A percentile compares a stretch with the other conserved stretches of the same genome.
Conservation (phyloP, 2,113 vertebrate genomes). For the Pao palembangensis region DNA sequence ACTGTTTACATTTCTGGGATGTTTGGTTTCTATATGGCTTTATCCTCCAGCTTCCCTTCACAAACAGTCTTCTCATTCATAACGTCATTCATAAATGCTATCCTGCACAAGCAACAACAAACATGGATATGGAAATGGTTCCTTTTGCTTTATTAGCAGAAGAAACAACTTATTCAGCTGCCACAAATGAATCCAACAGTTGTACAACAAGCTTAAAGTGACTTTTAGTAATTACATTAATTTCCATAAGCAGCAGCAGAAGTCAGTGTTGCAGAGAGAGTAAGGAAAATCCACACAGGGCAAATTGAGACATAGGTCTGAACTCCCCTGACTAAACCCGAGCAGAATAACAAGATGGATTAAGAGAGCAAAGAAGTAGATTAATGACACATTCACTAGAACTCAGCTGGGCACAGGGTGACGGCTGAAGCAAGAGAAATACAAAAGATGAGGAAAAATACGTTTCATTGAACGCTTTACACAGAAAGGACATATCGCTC, state of each 20-base stretch:
- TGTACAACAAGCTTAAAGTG: conserved; percentile 8
- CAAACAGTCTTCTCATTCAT: not conserved
- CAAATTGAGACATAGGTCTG: conserved; percentile 40
- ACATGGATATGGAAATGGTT: not conserved
- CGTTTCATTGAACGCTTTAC: not conserved
- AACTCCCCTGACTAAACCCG: conserved; percentile 36
- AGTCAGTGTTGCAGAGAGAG: conserved; percentile 46
- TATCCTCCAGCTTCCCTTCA: conserved; percentile 21
- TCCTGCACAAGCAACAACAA: conserved; percentile 21
- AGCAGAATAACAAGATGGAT: conserved; percentile 51
- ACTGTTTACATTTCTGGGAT: conserved; percentile 32
- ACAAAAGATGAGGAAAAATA: conserved; percentile 27
- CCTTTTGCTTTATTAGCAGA: fast-evolving
- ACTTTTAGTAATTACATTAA: conserved; percentile 23
- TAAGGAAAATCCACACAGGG: conserved; percentile 14
- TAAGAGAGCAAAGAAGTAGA: conserved; percentile 42
- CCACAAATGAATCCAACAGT: conserved; percentile 21
- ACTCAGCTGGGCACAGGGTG: conserved; percentile 26
- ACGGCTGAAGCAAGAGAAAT: conserved; percentile 20
- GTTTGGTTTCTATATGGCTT: conserved; percentile 12
- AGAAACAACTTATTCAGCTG: not conserved
- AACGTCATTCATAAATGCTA: conserved; percentile 33
- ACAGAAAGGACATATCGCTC: not conserved
- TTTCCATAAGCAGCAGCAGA: conserved; percentile 24
- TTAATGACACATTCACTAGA: conserved; percentile 46